Evolutionary conservation across 2,113 vertebrate genomes (phyloP).

Genomic region (Onychorhynchus coronatus): DNA sequence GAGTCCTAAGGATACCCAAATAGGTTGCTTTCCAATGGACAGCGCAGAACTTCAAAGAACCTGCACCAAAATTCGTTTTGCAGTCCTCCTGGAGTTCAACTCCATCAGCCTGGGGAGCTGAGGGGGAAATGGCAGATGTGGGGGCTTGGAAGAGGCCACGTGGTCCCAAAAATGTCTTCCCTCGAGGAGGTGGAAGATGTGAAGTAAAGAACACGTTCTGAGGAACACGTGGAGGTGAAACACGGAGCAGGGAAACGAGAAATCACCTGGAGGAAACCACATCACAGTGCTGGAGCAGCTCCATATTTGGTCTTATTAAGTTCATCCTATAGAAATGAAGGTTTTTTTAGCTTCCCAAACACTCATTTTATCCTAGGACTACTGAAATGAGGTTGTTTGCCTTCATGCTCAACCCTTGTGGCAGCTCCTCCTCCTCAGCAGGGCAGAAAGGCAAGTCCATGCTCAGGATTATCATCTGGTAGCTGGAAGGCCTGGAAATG

Average conservation of each 20-base stretch:
- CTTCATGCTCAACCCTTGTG: background rate
- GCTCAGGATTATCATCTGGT: background rate
- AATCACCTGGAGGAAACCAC: background rate
- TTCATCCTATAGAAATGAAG: background rate
- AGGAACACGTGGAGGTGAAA: background rate
- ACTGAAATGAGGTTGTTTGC: background rate
- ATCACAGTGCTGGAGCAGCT: background rate
- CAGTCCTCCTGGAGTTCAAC: background rate
- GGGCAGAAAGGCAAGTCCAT: background rate
- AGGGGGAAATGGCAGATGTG: fast-evolving
- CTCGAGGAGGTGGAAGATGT: background rate
- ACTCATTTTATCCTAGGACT: background rate
- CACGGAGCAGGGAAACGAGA: background rate
- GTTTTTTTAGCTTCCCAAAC: background rate
- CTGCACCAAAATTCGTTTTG: background rate
- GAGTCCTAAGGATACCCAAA: background rate
- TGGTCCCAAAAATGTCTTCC: background rate
- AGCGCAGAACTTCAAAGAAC: background rate
- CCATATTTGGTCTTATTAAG: background rate
- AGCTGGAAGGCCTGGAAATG: background rate
- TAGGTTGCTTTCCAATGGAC: background rate
- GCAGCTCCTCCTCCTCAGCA: background rate
- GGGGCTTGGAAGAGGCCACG: background rate
- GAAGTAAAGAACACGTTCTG: background rate
- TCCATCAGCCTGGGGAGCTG: background rate